Evolutionary conservation across 2,113 vertebrate species (phyloP), one percentile per base, ranked within the genome.

Genomic region (Tragelaphus scriptus): DNA sequence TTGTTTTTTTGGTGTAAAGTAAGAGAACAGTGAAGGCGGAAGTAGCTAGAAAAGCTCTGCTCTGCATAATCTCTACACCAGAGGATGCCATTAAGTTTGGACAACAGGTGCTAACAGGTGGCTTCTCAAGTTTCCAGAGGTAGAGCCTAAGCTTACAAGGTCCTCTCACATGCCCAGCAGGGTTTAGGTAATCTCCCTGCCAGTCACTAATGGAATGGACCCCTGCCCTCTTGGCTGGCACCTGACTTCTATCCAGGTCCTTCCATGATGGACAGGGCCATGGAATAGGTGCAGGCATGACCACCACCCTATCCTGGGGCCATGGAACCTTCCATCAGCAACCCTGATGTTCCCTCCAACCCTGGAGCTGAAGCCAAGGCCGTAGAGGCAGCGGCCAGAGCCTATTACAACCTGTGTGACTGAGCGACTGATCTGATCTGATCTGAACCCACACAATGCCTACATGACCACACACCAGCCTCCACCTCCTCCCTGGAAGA

Each of bases 41-140:
- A 99, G 99, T 2, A 99, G 99, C 96, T 99, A 99, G 99, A 99
- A 99, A 97, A 99, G 99, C 82, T 99, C 98, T 21, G 98, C 98
- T 55, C 98, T 97, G 0, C 99, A 99, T 97, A 99, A 99, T 99
- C 65, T 99, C 99, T 94, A 98, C 97, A 86, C 98, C 99, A 10
- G 99, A 99, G 19, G 99, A 99, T 51, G 99, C 99, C 15, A 99
- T 99, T 11, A 99, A 99, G 98, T 99, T 99, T 82, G 99, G 99
- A 85, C 99, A 99, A 98, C 97, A 98, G 75, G 99, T 99, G 99
- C 97, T 99, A 86, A 89, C 99, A 99, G 94, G 99, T 99, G 56
- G 99, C 99, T 36, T 98, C 99, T 23, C 99, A 99, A 98, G 99
- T 99, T 2, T 99, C 99, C 96, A 99, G 99, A 99, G 99, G 99